Percentiles rank a stretch among this genome's conserved stretches.
phyloP scores from a whole-genome alignment of 2,888 invertebrate genomes.

The Neoitamus cyanurus region DNA sequence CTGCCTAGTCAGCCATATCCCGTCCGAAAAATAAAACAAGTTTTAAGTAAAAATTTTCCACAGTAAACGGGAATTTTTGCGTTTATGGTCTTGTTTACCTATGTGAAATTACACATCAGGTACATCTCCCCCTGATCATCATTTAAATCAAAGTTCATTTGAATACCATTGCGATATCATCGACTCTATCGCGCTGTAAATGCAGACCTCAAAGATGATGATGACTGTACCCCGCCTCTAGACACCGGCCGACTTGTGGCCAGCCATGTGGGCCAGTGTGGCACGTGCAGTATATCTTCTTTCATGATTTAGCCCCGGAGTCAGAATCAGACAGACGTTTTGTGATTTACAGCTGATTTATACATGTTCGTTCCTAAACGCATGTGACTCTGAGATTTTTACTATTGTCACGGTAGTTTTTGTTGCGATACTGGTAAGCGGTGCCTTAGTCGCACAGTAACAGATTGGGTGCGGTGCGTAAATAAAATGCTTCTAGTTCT shows the following conservation, averaged over 20 bases:
- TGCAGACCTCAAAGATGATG: not conserved
- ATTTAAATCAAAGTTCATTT: not conserved
- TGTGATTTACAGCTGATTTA: not conserved
- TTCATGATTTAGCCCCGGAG: not conserved
- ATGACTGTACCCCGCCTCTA: not conserved
- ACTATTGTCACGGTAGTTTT: not conserved
- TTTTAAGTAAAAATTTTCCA: not conserved
- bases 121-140: not conserved
- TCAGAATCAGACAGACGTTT: not conserved
- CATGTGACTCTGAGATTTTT: not conserved
- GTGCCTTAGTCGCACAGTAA: not conserved
- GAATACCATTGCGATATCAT: not conserved
- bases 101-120: not conserved
- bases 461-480: not conserved
- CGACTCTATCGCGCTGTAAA: not conserved
- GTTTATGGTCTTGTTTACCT: not conserved
- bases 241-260: not conserved
- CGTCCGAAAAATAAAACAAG: not conserved
- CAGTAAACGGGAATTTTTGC: not conserved
- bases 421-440: not conserved
- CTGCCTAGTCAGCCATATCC: not conserved
- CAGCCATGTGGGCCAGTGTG: not conserved
- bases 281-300: conserved; percentile 17
- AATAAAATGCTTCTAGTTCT: not conserved
- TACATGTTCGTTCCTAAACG: not conserved